These are phyloP conservation scores for Terrapene triunguis DNA, from an alignment of 2,113 vertebrate species.

Conservation along the genomic window DNA sequence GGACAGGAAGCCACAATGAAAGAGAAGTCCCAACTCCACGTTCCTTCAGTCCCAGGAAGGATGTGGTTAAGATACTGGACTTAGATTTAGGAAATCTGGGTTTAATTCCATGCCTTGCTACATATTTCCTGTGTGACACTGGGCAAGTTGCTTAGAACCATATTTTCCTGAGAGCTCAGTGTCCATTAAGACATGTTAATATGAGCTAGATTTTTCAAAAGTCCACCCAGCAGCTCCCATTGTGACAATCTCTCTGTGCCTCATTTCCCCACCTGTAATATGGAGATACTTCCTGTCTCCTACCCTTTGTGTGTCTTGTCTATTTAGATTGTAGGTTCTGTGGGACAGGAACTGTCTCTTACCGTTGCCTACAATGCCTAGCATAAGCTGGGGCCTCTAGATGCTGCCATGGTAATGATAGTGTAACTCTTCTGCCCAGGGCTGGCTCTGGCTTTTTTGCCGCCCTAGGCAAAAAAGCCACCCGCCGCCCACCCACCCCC, in stretches of 20 bases:
- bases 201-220: too few species aligned
- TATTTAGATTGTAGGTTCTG: not conserved
- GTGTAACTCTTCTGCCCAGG: not conserved
- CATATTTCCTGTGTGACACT: too few species aligned
- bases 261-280: not conserved
- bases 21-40: not conserved
- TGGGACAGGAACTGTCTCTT: not conserved
- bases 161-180: too few species aligned
- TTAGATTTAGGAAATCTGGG: not conserved
- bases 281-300: not conserved
- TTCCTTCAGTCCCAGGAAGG: not conserved
- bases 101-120: too few species aligned
- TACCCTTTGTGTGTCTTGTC: not conserved
- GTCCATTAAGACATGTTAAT: too few species aligned
- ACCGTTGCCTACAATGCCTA: not conserved
- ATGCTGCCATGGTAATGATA: not conserved
- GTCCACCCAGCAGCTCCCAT: too few species aligned
- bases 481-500: too few species aligned
- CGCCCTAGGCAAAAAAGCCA: too few species aligned
- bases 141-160: too few species aligned
- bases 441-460: too few species aligned
- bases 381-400: not conserved
- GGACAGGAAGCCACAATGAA: not conserved
- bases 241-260: not conserved
- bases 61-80: not conserved